A percentile compares a stretch with the other conserved stretches of the same genome.
Conservation (phyloP, 2,113 vertebrate genomes). For the Microcebus lehilahytsara region DNA sequence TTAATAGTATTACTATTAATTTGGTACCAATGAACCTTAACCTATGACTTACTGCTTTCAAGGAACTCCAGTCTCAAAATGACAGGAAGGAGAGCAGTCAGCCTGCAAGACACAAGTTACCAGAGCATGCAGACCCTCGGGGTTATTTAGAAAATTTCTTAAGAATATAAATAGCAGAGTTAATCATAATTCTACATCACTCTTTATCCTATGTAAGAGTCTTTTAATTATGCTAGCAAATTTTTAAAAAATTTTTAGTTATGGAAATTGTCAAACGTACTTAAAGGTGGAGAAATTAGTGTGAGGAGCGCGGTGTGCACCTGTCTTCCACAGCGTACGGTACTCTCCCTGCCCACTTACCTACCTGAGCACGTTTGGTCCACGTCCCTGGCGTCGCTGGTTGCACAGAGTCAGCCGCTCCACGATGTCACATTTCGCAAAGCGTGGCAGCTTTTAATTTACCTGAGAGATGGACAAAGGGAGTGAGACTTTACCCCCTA, state of each 20-base stretch:
- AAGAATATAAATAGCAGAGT: background rate
- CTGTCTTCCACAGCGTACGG: fast-evolving
- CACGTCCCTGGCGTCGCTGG: fast-evolving
- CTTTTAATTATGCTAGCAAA: background rate
- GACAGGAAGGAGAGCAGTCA: background rate
- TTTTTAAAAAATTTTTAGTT: background rate
- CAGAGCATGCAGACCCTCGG: background rate
- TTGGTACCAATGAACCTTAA: background rate
- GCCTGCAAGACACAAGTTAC: background rate
- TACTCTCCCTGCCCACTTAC: fast-evolving
- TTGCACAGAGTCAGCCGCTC: background rate
- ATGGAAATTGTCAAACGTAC: background rate
- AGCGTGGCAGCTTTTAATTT: background rate
- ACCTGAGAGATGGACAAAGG: background rate
- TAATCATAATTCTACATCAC: background rate
- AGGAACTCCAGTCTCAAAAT: background rate
- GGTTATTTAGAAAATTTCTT: background rate
- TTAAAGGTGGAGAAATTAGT: background rate
- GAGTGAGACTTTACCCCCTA: background rate
- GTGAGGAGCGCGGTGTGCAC: background rate
- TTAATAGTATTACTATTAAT: background rate
- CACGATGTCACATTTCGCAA: background rate
- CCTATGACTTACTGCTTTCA: background rate
- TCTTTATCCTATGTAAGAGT: background rate
- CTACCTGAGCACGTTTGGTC: background rate